These are phyloP conservation scores for Zygogramma bicolorata DNA, from an alignment of 2,888 invertebrate genomes.

Conservation along the genomic window DNA sequence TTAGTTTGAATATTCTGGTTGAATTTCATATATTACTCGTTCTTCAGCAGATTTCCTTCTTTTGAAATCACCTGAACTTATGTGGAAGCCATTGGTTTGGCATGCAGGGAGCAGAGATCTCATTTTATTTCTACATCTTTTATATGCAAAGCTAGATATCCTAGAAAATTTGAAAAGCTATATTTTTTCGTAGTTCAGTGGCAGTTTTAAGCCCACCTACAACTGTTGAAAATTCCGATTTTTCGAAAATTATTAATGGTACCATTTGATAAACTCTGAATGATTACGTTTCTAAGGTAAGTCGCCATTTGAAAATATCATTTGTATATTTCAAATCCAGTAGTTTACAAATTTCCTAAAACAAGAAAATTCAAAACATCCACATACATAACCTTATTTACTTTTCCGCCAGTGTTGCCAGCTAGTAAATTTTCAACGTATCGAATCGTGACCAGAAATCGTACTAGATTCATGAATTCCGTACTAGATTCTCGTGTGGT, in stretches of 20 bases:
- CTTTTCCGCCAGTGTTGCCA: too few relatives aligned
- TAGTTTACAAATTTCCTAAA: too few relatives aligned
- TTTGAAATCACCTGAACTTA: conserved; percentile 67
- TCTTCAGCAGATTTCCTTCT: conserved; percentile 75
- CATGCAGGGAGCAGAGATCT: conserved; percentile 4
- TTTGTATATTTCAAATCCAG: too few relatives aligned
- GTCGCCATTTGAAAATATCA: neutral
- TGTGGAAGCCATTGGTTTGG: conserved; percentile 51
- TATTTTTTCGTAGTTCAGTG: neutral
- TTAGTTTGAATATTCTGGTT: neutral
- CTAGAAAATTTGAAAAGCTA: conserved; percentile 25
- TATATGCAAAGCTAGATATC: conserved; percentile 25
- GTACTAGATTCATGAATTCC: too few relatives aligned
- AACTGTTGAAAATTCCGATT: neutral
- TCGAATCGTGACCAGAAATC: too few relatives aligned
- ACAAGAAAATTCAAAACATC: too few relatives aligned
- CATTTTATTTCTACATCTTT: conserved; percentile 28
- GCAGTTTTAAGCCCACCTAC: neutral
- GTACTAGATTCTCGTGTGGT: too few relatives aligned
- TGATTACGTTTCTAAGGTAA: neutral
- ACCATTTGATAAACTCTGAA: neutral
- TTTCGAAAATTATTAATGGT: neutral
- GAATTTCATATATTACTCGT: conserved; percentile 42
- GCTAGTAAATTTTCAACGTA: too few relatives aligned
- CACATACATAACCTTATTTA: too few relatives aligned